These are phyloP conservation scores for Picus viridis DNA, from an alignment of 2,797 vertebrate species.

Conservation along the genomic window DNA sequence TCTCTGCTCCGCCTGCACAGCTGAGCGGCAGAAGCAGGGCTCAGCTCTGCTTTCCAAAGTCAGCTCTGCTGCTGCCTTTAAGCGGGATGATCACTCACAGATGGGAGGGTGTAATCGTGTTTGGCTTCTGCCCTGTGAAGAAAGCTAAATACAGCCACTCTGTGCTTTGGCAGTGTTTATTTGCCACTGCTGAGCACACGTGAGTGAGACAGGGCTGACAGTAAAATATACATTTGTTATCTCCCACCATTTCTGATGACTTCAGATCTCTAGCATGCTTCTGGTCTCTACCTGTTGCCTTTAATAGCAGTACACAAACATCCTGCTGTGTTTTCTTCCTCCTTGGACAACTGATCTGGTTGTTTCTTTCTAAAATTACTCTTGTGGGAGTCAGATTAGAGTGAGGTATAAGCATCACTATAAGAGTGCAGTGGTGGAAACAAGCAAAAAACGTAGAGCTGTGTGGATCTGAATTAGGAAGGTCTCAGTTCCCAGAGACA, in stretches of 20 bases:
- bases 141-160: not conserved
- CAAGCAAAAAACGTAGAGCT: not conserved
- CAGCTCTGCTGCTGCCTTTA: slow-evolving; percentile 1
- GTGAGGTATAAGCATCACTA: not conserved
- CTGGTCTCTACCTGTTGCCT: not conserved
- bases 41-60: not conserved
- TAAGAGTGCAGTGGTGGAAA: not conserved
- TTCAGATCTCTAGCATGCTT: not conserved
- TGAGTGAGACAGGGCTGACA: not conserved
- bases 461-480: not conserved
- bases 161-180: not conserved
- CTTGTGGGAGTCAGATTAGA: not conserved
- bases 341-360: not conserved
- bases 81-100: slow-evolving; percentile 1
- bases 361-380: no score
- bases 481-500: not conserved
- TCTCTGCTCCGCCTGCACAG: not conserved
- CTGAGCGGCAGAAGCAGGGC: not conserved
- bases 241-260: not conserved
- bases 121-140: not conserved
- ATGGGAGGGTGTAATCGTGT: not conserved
- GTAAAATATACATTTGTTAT: not conserved
- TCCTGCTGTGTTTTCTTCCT: not conserved
- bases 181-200: not conserved
- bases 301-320: not conserved